These are phyloP conservation scores for Ictidomys tridecemlineatus DNA, from an alignment of 2,113 vertebrate genomes.

Conservation along the genomic window DNA sequence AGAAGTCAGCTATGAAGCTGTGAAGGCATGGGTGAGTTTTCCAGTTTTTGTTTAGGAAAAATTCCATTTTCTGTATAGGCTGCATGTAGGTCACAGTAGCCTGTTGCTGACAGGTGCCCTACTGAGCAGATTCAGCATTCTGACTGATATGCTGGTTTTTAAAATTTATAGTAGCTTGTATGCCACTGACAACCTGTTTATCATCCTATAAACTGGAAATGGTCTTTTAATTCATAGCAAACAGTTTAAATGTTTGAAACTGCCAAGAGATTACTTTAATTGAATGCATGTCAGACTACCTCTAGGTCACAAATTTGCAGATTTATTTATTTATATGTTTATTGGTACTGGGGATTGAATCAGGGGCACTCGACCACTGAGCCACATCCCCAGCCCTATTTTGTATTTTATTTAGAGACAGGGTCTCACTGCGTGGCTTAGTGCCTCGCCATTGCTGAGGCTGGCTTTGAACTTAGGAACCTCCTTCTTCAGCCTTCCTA, in stretches of 20 bases:
- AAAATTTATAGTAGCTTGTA: background rate
- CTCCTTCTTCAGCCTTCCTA: too few species aligned
- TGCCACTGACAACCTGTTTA: background rate
- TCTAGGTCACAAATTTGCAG: background rate
- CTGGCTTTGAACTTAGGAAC: too few species aligned
- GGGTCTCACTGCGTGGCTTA: too few species aligned
- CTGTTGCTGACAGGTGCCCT: background rate
- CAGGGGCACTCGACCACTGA: too few species aligned
- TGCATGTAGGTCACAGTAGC: fast-evolving
- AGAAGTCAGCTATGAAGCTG: background rate
- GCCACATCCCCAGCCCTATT: too few species aligned
- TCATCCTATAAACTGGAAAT: background rate
- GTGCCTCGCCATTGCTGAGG: too few species aligned
- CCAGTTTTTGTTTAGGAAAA: background rate
- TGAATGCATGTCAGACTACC: background rate
- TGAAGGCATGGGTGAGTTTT: background rate
- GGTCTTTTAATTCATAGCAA: slow-evolving; percentile 20
- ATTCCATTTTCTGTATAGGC: background rate
- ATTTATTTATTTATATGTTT: too few species aligned
- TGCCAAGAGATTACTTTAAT: background rate
- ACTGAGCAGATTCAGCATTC: background rate
- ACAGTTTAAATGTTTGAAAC: background rate
- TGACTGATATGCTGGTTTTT: background rate
- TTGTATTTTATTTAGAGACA: too few species aligned
- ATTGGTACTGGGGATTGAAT: too few species aligned